Evolutionary conservation across 2,113 vertebrate species (phyloP).

Genomic region (Perca flavescens): DNA sequence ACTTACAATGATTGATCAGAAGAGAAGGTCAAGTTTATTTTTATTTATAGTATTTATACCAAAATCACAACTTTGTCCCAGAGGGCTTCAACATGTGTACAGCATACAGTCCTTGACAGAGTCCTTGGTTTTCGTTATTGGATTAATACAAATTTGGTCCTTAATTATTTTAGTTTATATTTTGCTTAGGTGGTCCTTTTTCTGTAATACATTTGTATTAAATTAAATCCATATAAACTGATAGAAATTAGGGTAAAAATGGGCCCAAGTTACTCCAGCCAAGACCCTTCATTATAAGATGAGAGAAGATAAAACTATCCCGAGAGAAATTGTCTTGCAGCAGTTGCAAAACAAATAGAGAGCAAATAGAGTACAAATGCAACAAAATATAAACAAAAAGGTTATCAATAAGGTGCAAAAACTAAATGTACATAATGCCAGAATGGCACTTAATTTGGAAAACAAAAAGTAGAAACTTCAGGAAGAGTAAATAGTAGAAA

Average conservation of each 20-base stretch:
- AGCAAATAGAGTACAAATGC: background rate
- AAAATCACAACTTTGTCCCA: background rate
- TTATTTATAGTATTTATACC: too few relatives aligned
- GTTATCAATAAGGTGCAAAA: background rate
- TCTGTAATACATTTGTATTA: background rate
- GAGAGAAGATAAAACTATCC: background rate
- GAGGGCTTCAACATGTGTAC: background rate
- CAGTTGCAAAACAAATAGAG: background rate
- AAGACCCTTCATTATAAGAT: background rate
- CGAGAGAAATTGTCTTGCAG: background rate
- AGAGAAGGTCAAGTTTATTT: background rate
- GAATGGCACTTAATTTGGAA: background rate
- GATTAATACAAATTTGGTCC: background rate
- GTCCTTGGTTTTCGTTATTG: background rate
- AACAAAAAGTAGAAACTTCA: background rate
- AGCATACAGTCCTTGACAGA: background rate
- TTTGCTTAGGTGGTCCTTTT: background rate
- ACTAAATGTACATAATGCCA: background rate
- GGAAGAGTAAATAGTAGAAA: background rate
- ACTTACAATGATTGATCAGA: background rate
- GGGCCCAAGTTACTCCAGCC: too few relatives aligned
- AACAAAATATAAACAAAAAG: background rate
- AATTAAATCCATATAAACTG: background rate
- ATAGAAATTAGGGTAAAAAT: background rate
- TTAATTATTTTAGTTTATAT: background rate